These are phyloP conservation scores for Ptychodera flava DNA, from an alignment of 35 echinoderm and acorn worm genomes.

Conservation along the genomic window DNA sequence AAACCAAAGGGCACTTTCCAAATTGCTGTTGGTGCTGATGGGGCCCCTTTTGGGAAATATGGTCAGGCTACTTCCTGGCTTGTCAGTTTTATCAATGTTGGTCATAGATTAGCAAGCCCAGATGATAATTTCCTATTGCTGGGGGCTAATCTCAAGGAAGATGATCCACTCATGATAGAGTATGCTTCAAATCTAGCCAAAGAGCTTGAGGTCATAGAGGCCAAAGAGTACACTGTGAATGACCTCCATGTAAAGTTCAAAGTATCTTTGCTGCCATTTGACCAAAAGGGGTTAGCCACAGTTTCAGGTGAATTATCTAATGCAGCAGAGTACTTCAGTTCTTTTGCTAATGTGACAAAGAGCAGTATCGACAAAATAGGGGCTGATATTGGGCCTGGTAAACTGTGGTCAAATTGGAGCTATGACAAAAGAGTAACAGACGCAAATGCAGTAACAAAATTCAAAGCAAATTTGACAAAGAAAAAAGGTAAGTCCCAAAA, in stretches of 20 bases:
- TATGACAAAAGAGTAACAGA: too few species aligned
- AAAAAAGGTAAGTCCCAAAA: too few species aligned
- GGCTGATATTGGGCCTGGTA: too few species aligned
- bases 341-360: too few species aligned
- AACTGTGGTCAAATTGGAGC: too few species aligned
- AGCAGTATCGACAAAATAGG: too few species aligned
- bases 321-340: neutral
- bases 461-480: too few species aligned
- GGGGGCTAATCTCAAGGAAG: neutral
- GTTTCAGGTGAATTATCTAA: neutral
- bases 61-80: neutral
- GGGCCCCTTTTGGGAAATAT: neutral
- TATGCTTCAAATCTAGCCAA: neutral
- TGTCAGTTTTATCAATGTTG: neutral
- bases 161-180: too few species aligned
- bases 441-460: too few species aligned
- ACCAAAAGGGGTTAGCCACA: neutral
- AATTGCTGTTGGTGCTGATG: neutral
- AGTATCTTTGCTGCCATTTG: neutral
- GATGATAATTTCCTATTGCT: neutral
- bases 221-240: neutral
- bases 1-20: neutral
- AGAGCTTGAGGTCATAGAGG: neutral
- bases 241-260: neutral
- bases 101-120: neutral